Conservation (phyloP, 1,140 invertebrate genomes). For the Drosophila albomicans region DNA sequence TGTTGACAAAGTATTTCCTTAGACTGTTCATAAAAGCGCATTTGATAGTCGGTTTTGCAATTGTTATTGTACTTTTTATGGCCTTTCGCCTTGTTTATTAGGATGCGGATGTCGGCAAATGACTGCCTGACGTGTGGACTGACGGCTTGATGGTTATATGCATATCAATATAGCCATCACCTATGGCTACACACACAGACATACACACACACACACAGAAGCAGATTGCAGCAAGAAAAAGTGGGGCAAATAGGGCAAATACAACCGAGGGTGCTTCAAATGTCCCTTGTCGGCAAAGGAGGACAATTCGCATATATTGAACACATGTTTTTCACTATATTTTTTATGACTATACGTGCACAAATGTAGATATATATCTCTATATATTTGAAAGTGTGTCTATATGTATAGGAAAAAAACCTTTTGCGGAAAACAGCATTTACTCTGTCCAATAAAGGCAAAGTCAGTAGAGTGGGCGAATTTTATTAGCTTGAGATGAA, state of each 20-base stretch:
- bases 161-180: slow-evolving; percentile 76
- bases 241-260: slow-evolving; percentile 63
- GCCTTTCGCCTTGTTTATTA: slow-evolving; percentile 57
- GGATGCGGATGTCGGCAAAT: slow-evolving; percentile 61
- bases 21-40: slow-evolving; percentile 2
- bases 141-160: slow-evolving; percentile 59
- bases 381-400: slow-evolving; percentile 24
- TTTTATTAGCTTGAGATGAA: slow-evolving; percentile 50
- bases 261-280: slow-evolving; percentile 33
- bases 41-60: slow-evolving; percentile 18
- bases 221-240: slow-evolving; percentile 32
- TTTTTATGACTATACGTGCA: slow-evolving; percentile 43
- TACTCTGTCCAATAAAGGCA: slow-evolving; percentile 74
- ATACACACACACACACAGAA: slow-evolving; percentile 5
- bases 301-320: slow-evolving; percentile 42
- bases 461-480: slow-evolving; percentile 68
- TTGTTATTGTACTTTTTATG: slow-evolving; percentile 31
- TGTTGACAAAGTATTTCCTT: not conserved
- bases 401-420: slow-evolving; percentile 47
- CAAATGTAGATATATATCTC: slow-evolving; percentile 8
- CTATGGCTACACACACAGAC: slow-evolving; percentile 34
- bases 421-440: slow-evolving; percentile 77
- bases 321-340: slow-evolving; percentile 44
- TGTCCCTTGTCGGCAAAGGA: slow-evolving; percentile 39
- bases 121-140: slow-evolving; percentile 52